Evolutionary conservation across 2,888 invertebrate genomes (phyloP), one percentile per base, ranked within the genome.

Genomic region (Prostheceraeus crozeri): DNA sequence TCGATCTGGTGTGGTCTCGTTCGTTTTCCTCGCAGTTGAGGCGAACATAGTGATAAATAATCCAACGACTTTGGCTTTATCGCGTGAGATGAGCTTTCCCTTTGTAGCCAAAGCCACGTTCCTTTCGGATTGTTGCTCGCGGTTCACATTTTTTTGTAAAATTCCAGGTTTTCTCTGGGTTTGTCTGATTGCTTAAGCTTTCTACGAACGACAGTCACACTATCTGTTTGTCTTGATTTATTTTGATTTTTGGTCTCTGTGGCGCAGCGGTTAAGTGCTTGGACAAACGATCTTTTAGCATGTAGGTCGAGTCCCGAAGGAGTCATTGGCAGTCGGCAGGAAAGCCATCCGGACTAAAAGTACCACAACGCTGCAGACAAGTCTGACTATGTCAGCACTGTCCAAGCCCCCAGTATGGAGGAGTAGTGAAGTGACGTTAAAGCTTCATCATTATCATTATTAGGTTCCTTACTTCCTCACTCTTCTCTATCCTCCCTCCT

Each of bases 81-180:
- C 19, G 8, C 6, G 23, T n/a, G 8, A 19, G 28, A 48, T 48
- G 48, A 48, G 23, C 19, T 48, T 48, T 10, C 48, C 48, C 27
- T 10, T 30, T 48, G 23, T 48, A 30, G 28, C 27, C 27, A 48
- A 28, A 31, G 19, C 23, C 23, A 21, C 40, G 1, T 59, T 45
- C 3, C 27, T 55, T 11, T 31, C 46, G 11, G 30, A 28, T 25
- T 48, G 28, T 40, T 25, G 25, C 1, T 48, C 33, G 10, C 31
- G 14, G 48, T 55, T 54, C 2, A 36, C 11, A 27, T 59, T 55
- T 33, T n/a, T 40, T 46, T 57, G 28, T 10, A 19, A 48, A n/a
- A 14, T 48, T 48, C 48, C 23, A 48, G 8, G 48, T 48, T 19
- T 14, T 10, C 19, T 48, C 48, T 21, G 48, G 14, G n/a, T 48